Base-by-base conservation (phyloP, 2,113 vertebrate species). In the Martes martes region DNA sequence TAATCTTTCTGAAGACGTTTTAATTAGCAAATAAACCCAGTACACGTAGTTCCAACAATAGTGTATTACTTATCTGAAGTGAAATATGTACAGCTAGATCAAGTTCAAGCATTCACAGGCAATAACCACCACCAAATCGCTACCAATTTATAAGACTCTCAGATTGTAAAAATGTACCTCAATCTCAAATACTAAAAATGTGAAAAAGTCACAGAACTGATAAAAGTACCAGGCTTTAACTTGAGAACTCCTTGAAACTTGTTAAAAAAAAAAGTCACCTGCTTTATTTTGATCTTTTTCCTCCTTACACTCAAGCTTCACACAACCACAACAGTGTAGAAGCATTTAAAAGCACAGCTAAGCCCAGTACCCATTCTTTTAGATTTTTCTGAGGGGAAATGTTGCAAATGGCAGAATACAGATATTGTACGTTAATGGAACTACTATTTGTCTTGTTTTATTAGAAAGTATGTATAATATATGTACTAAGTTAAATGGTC, bases 371-470 rank as follows among this genome's bases (percentile, higher is more conserved):
- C 61, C 23, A 73, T 84, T 90, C 63, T 84, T 88, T 88, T 24
- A 23, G 4, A 93, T 90, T 96, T 31, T 87, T 69, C 33, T 78
- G 63, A 74, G 28, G 71, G 39, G 13, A 91, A 93, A 24, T 28
- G 42, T 69, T 81, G 86, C 31, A 73, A 65, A 61, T 63, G 19
- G 76, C 28, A 94, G n/a, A 78, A 21, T 28, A 39, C 21, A 50
- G 19, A 45, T 57, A 91, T 1, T 78, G 39, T 52, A 57, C 21
- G 8, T 59, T 76, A 91, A 50, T 24, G 42, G 52, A 89, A 89
- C 63, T 61, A 74, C 87, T 76, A 85, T 76, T 87, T 91, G 39
- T 2, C 83, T 28, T 76, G 47, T n/a, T 97, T 97, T 87, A 93
- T 91, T 73, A 93, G 55, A 50, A 67, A 89, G 6, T 36, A 85